Conservation (phyloP, 1,140 invertebrate genomes). For the Solenopsis invicta region DNA sequence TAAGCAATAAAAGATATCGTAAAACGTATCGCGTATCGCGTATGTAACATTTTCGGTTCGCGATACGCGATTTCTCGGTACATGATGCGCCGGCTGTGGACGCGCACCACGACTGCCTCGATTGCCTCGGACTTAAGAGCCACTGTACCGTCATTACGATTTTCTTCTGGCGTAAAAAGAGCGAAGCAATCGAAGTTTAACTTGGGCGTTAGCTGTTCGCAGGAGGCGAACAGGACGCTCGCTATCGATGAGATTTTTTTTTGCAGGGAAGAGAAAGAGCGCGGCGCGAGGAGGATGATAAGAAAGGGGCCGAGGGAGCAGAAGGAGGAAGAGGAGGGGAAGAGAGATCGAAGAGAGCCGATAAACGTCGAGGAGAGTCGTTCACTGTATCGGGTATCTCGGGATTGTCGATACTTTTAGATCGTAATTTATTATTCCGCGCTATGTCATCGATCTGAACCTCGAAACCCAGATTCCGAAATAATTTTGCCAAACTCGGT, state of each 20-base stretch:
- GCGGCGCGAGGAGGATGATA: not conserved
- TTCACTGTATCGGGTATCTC: slow-evolving; percentile 16
- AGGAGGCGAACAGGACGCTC: slow-evolving; percentile 38
- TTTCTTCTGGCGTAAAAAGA: slow-evolving; percentile 32
- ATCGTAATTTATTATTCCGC: slow-evolving; percentile 47
- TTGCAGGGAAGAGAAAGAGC: not conserved
- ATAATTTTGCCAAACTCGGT: slow-evolving; percentile 52
- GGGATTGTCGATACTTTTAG: slow-evolving; percentile 33
- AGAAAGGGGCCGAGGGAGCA: slow-evolving; percentile 10
- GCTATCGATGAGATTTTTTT: slow-evolving; percentile 60
- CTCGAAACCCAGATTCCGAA: slow-evolving; percentile 55
- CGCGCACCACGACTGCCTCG: not conserved
- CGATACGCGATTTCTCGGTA: not conserved
- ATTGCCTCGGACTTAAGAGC: slow-evolving; percentile 3
- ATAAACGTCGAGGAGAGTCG: slow-evolving; percentile 40
- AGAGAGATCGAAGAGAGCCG: slow-evolving; percentile 41
- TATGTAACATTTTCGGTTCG: not conserved
- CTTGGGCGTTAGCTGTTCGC: slow-evolving; percentile 15
- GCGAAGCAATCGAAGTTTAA: slow-evolving; percentile 50
- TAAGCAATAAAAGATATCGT: not conserved
- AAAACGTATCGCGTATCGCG: not conserved
- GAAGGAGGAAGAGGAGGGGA: not conserved
- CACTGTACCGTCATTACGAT: slow-evolving; percentile 23
- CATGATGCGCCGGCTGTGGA: not conserved
- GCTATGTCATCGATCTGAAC: slow-evolving; percentile 47